These are phyloP conservation scores for Cataglyphis cursor DNA, from an alignment of 2,888 invertebrate genomes.

Conservation along the genomic window DNA sequence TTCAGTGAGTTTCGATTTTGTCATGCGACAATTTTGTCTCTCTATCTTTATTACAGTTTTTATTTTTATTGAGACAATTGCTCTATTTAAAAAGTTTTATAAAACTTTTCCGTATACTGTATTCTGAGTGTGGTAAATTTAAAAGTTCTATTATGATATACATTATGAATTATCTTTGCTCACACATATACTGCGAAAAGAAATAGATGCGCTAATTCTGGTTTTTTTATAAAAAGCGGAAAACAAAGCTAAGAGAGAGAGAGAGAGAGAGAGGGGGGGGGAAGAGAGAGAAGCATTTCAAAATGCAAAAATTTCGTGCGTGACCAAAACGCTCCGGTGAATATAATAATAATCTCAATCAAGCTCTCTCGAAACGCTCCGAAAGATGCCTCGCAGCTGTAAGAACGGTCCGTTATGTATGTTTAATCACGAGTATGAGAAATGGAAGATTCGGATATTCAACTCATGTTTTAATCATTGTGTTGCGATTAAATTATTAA, in stretches of 20 bases:
- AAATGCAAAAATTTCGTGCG: slow-evolving; percentile 23
- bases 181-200: neutral
- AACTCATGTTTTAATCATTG: slow-evolving; percentile 23
- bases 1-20: slow-evolving; percentile 1
- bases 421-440: slow-evolving; percentile 47
- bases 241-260: neutral
- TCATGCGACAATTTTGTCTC: neutral
- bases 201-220: neutral
- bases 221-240: neutral
- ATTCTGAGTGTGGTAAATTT: neutral
- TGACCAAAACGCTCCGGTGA: slow-evolving; percentile 31
- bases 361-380: slow-evolving; percentile 44
- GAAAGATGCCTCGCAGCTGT: slow-evolving; percentile 43
- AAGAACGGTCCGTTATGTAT: slow-evolving; percentile 35
- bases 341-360: slow-evolving; percentile 53
- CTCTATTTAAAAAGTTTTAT: neutral
- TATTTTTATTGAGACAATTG: neutral
- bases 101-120: neutral
- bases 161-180: slow-evolving; percentile 6
- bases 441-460: slow-evolving; percentile 14
- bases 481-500: slow-evolving; percentile 2
- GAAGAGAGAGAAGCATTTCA: neutral
- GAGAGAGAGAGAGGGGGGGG: neutral
- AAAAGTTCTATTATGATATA: neutral
- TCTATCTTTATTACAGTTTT: neutral